Base-by-base conservation (phyloP, 2,888 invertebrate genomes). In the Listrodromus nycthemerus region DNA sequence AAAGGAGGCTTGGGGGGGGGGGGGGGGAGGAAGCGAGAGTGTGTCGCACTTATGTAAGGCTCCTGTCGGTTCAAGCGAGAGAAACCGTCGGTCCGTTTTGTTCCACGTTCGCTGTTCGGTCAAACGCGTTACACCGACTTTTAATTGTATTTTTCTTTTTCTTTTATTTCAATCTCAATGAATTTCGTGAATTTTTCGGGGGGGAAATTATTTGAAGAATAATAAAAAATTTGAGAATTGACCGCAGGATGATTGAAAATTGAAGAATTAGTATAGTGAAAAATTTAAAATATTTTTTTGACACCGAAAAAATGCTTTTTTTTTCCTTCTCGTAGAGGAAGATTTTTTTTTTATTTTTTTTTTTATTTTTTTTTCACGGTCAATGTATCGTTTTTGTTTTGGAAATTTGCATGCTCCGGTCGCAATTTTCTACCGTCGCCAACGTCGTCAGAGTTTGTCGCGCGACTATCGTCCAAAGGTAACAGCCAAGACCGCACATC, bases 401-500 rank as follows among this genome's bases (percentile, higher is more conserved):
- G 8, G 8, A 7, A 2, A 37, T 37, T 37, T 37, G 2, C 2
- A 37, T 37, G 37, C 37, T 10, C 55, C 24, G 10, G 21, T 24
- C 10, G 10, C 24, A 10, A 24, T 55, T 55, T 55, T 55, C 2
- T 10, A 24, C 24, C 13, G 55, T 24, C 55, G 21, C 21, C 21
- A 55, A 24, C 55, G 24, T 55, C 24, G 55, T 55, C 13, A 55
- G 4, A 55, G 55, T 24, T n/a, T n/a, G 24, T 55, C 24, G 24
- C 55, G 55, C 24, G 55, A 55, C 55, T 55, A 55, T 55, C 55
- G 55, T 10, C 24, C 55, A 55, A 55, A 55, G 55, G 24, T 55
- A 55, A 55, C 55, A 21, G 21, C 21, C 13, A 24, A 55, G 24
- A 55, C 21, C 24, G 55, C 21, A 24, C 55, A 10, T 55, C 24